Evolutionary conservation across 2,113 vertebrate genomes (phyloP).

Genomic region (Eonycteris spelaea): DNA sequence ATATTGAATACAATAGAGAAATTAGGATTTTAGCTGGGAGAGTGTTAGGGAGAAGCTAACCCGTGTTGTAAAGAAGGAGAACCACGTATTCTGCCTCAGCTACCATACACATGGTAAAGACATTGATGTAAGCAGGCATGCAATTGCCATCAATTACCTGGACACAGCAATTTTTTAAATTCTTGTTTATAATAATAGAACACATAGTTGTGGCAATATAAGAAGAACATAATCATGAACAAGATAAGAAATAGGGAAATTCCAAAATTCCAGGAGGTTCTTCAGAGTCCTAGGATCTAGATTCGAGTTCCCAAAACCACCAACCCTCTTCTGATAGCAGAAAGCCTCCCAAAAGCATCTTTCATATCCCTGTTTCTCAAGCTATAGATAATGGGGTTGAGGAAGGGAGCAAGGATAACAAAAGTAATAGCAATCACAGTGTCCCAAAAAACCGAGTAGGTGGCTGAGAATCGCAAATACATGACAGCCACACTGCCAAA

Average conservation of each 20-base stretch:
- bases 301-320: background rate
- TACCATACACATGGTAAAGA: no score
- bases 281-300: background rate
- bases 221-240: background rate
- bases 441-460: conserved; percentile 71
- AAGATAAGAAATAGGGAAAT: background rate
- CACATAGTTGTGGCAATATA: background rate
- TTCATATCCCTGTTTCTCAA: conserved; percentile 70
- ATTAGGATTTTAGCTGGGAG: fast-evolving
- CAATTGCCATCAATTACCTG: fast-evolving
- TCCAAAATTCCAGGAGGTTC: background rate
- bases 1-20: background rate
- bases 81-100: fast-evolving
- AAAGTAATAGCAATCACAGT: conserved; percentile 52
- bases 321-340: background rate
- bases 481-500: conserved; percentile 69
- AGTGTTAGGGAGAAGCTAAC: background rate
- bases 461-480: conserved; percentile 66
- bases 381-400: conserved; percentile 70
- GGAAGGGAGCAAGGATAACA: conserved; percentile 64
- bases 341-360: conserved; percentile 46
- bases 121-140: background rate
- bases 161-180: background rate
- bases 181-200: background rate
- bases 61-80: no score